Base-by-base conservation (phyloP, 2,888 invertebrate species). In the Cosmia trapezina region DNA sequence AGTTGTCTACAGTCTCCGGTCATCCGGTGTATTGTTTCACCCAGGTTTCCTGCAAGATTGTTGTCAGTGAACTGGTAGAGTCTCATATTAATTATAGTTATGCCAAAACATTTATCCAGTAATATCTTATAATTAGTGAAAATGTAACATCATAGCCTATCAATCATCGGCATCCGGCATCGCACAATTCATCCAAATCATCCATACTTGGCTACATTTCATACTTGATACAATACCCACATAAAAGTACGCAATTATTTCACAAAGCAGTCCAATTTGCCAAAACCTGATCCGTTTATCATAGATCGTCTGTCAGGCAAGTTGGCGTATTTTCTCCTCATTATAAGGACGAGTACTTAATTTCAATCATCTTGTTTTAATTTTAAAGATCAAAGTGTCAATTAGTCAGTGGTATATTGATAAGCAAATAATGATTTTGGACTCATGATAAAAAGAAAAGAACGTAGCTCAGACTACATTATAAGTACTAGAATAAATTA, bases 361-460 rank as follows among this genome's bases (percentile, higher is more conserved):
- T 63, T 64, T 56, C 33, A 60, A 64, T 56, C 37, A 51, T 60
- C 66, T 65, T 60, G 37, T 81, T 78, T 71, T 57, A 70, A 66
- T 82, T 69, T 73, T 63, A 82, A 72, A 82, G 70, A 73, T 75
- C 74, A 81, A 82, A 70, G 68, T 81, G 74, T 71, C 82, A 81
- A 70, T 81, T 74, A 81, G 37, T 64, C 53, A 73, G 56, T 64
- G 17, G 43, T 51, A 54, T 66, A 71, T 70, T 74, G 71, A 78
- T 78, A 72, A 78, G 64, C 41, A 56, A 65, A 59, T 54, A 65
- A 61, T 41, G 4, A 80, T 67, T 67, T 54, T 60, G 33, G 56
- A 62, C 60, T 33, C 22, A 54, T 11, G 19, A 56, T 56, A 17
- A 60, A 65, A 76, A 56, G 45, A 67, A 72, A 53, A 72, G 4